Evolutionary conservation across 2,888 invertebrate genomes (phyloP).

Genomic region (Meteorus colon): DNA sequence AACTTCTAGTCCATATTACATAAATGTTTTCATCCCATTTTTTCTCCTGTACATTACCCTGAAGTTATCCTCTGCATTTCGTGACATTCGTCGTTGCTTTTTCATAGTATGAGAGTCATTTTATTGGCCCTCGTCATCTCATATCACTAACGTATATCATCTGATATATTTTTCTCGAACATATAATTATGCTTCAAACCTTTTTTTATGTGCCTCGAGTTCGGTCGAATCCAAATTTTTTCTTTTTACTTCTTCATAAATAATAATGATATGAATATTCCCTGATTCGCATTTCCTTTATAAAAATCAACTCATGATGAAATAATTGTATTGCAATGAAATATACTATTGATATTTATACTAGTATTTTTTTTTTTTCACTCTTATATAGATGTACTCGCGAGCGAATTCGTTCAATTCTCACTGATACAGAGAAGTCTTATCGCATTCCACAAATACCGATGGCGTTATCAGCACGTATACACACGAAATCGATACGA

Average conservation of each 20-base stretch:
- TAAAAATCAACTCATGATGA: too few species aligned
- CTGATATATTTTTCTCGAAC: too few species aligned
- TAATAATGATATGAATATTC: too few species aligned
- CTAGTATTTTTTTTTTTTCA: too few species aligned
- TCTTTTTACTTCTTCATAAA: too few species aligned
- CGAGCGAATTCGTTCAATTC: too few species aligned
- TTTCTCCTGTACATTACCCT: conserved; percentile 62
- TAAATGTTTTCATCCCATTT: conserved; percentile 44
- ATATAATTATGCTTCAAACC: too few species aligned
- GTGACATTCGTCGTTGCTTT: conserved; percentile 29
- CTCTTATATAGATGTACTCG: too few species aligned
- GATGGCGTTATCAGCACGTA: conserved; percentile 9
- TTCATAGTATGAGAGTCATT: too few species aligned
- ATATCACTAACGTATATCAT: not conserved
- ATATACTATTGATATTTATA: not conserved
- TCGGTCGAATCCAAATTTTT: conserved; percentile 1
- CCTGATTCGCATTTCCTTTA: not conserved
- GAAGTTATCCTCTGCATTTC: conserved; percentile 36
- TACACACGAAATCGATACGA: not conserved
- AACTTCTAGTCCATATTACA: too few species aligned
- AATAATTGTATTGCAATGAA: not conserved
- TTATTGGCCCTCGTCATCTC: not conserved
- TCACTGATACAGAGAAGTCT: not conserved
- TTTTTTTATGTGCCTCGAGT: too few species aligned
- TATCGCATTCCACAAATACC: conserved; percentile 28